These are phyloP conservation scores for Temnothorax unifasciatus DNA, from an alignment of 2,888 invertebrate species.

Conservation along the genomic window DNA sequence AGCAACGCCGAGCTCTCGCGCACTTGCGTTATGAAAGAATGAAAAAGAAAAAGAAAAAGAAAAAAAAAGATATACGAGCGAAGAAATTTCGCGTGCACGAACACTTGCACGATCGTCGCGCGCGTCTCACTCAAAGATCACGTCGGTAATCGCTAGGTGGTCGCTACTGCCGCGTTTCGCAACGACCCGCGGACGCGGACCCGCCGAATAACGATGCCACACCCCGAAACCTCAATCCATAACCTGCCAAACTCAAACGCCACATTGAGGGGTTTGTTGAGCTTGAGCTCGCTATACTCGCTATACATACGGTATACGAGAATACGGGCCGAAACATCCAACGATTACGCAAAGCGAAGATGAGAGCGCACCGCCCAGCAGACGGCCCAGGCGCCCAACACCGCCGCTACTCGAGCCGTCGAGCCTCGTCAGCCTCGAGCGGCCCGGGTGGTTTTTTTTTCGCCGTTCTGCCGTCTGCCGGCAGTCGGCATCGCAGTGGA, in stretches of 20 bases:
- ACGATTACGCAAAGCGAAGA: conserved; percentile 64
- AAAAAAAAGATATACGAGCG: background rate
- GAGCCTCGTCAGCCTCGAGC: no score
- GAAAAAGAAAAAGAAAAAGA: background rate
- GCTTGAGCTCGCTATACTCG: conserved; percentile 64
- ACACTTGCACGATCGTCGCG: conserved; percentile 38
- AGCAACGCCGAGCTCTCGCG: background rate
- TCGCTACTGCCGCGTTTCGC: background rate
- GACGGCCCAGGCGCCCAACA: no score
- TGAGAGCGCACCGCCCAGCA: conserved; percentile 45
- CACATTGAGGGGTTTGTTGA: conserved; percentile 77
- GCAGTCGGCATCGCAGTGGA: no score
- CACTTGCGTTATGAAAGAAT: no score
- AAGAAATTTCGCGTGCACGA: no score
- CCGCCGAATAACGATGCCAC: conserved; percentile 81
- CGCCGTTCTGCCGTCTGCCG: no score
- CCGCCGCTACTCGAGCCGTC: background rate
- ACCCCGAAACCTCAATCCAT: conserved; percentile 85
- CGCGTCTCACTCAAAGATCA: background rate
- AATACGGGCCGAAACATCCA: conserved; percentile 61
- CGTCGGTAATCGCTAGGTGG: no score
- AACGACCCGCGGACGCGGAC: background rate
- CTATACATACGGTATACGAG: conserved; percentile 10
- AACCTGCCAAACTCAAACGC: conserved; percentile 84
- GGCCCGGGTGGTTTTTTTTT: no score